Base-by-base conservation (phyloP, 2,797 vertebrate species). In the Streptopelia turtur region DNA sequence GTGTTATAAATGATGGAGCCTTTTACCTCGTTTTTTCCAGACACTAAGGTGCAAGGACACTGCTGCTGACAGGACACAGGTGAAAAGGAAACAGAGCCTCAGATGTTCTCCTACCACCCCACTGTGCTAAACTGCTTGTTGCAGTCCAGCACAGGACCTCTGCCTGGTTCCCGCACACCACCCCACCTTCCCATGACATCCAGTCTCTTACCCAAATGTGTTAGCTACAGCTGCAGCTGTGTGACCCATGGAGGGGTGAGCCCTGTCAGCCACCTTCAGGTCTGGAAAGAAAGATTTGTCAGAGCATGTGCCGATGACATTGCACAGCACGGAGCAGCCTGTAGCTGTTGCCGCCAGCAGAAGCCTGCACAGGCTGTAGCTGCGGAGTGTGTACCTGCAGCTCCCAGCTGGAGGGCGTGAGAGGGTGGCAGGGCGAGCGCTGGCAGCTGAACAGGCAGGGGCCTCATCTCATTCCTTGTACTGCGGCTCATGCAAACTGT, bases 181-280 rank as follows among this genome's bases (percentile, higher is more conserved):
- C 24, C 20, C 13, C 30, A 35, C 1, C 6, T 13, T 60, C n/a
- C 25, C 14, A 30, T 0, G 7, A 18, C 3, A 3, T 0, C 17
- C n/a, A 80, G n/a, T 3, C 33, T 33, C 16, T 43, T 23, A 60
- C 4, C 14, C 13, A n/a, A 11, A 35, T 0, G 16, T 17, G 49
- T 35, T 30, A 49, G 30, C 41, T 22, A 15, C 30, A 33, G n/a
- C 23, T 23, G 52, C 60, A 47, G 57, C 30, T 11, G 7, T 2
- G 17, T 28, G 11, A n/a, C 16, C 31, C 17, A 33, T 4, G 1
- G 2, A 37, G 33, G 5, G 28, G 11, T 1, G 24, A 35, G n/a
- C 31, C 33, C 35, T 43, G 43, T 5, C 14, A 30, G 37, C 28
- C 75, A 22, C 20, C 14, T 30, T 10, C 2, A 2, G 28, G 60